Base-by-base conservation (phyloP, 2,888 invertebrate species). In the Dryobotodes eremita region DNA sequence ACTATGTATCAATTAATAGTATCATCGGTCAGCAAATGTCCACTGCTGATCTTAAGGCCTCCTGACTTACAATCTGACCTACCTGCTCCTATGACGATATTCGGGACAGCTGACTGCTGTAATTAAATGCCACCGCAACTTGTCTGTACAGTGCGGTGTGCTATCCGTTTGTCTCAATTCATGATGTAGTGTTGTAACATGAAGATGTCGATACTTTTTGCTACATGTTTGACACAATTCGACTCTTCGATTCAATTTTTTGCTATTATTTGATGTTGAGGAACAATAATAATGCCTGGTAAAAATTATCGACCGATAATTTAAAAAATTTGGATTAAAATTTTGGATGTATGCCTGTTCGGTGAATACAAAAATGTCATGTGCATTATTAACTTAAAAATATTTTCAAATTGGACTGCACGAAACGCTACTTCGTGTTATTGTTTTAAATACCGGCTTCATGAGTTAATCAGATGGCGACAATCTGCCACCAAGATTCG, bases 121-220 rank as follows among this genome's bases (percentile, higher is more conserved):
- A 31, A 66, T 79, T 31, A 62, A 61, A n/a, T n/a, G 46, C 61
- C 53, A 50, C 48, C 5, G 55, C 55, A 48, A 42, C 42, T 48
- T 57, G 17, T 66, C 11, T n/a, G 79, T 57, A 50, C 20, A 50
- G 15, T 50, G 82, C 55, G n/a, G 20, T 59, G 53, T 10, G 59
- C 17, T 15, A 5, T 68, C 15, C 20, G 26, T 71, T 42, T 57
- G 50, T 46, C n/a, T 69, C 20, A 42, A 64, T 59, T 42, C 26
- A 53, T 31, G 17, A 23, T 31, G 10, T 70, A 81, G 74, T 72
- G 82, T 31, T 66, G 82, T 53, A 15, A 66, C 42, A n/a, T 31
- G 4, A 23, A 15, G 2, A 23, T 61, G 6, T 79, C 75, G 79
- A 79, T 74, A 72, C 20, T 15, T 31, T 26, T 50, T 23, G 31